Evolutionary conservation across 2,797 vertebrate genomes (phyloP).

Genomic region (Erpetoichthys calabaricus): DNA sequence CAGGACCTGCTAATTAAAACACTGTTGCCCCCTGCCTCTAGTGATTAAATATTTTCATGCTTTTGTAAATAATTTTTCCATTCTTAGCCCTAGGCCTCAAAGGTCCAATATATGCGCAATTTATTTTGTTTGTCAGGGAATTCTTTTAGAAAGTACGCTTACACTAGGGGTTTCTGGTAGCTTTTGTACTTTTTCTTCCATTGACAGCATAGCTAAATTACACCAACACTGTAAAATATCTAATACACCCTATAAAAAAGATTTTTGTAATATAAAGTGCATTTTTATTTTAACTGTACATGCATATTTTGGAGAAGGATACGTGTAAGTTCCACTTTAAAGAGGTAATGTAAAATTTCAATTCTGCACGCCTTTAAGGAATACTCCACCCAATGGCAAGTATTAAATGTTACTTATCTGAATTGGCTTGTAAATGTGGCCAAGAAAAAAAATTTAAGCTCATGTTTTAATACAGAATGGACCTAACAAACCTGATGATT

Average conservation of each 20-base stretch:
- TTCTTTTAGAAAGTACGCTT: slow-evolving; percentile 40
- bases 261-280: neutral
- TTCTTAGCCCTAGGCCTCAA: slow-evolving; percentile 76
- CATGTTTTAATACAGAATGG: too few relatives aligned
- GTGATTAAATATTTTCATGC: slow-evolving; percentile 96
- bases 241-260: neutral
- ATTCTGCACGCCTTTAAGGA: too few relatives aligned
- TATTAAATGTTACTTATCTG: too few relatives aligned
- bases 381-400: too few relatives aligned
- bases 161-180: slow-evolving; percentile 44
- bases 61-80: slow-evolving; percentile 93
- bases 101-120: slow-evolving; percentile 55
- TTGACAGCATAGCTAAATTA: neutral
- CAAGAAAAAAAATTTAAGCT: too few relatives aligned
- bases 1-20: slow-evolving; percentile 92
- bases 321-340: too few relatives aligned
- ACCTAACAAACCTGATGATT: too few relatives aligned
- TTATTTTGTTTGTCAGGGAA: slow-evolving; percentile 58
- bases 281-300: neutral
- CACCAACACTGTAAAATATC: neutral
- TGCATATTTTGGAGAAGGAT: too few relatives aligned
- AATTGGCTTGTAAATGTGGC: too few relatives aligned
- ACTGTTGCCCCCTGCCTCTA: slow-evolving; percentile 82
- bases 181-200: slow-evolving; percentile 30
- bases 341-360: too few relatives aligned